These are phyloP conservation scores for Noctilio leporinus DNA, from an alignment of 2,113 vertebrate genomes.

Conservation along the genomic window DNA sequence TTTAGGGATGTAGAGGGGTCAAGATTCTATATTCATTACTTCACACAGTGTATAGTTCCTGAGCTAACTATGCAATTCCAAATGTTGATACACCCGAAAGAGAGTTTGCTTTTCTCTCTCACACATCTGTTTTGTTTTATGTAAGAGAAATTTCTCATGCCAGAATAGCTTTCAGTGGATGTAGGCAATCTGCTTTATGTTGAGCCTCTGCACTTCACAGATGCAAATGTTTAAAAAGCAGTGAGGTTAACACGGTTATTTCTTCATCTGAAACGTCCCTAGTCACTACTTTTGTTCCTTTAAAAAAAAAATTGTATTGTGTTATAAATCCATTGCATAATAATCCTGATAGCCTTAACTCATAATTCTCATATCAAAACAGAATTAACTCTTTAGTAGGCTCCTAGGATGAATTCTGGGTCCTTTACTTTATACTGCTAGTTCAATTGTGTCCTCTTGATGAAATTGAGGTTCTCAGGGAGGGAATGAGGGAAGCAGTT, in stretches of 20 bases:
- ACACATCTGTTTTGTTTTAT: conserved; percentile 73
- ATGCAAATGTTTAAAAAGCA: conserved; percentile 62
- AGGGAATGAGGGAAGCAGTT: background rate
- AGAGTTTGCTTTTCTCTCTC: conserved; percentile 25
- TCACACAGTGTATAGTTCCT: conserved; percentile 25
- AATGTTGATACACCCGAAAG: conserved; percentile 36
- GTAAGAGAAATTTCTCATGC: conserved; percentile 64
- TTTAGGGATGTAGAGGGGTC: background rate
- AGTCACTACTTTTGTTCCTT: conserved; percentile 53
- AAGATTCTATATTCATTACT: background rate
- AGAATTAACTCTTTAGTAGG: conserved; percentile 29
- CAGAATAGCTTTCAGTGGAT: conserved; percentile 56
- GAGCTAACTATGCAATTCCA: conserved; percentile 32
- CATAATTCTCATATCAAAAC: background rate
- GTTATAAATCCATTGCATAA: conserved; percentile 37
- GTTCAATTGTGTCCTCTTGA: background rate
- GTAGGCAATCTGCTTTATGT: conserved; percentile 66
- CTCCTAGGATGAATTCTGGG: background rate
- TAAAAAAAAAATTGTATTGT: conserved; percentile 7
- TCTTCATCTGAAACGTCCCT: conserved; percentile 62
- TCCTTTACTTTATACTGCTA: background rate
- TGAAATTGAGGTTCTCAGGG: background rate
- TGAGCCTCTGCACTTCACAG: conserved; percentile 60
- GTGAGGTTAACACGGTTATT: conserved; percentile 54
- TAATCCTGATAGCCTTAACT: background rate